Conservation (phyloP, 2,113 vertebrate species). For the Bubo scandiacus region DNA sequence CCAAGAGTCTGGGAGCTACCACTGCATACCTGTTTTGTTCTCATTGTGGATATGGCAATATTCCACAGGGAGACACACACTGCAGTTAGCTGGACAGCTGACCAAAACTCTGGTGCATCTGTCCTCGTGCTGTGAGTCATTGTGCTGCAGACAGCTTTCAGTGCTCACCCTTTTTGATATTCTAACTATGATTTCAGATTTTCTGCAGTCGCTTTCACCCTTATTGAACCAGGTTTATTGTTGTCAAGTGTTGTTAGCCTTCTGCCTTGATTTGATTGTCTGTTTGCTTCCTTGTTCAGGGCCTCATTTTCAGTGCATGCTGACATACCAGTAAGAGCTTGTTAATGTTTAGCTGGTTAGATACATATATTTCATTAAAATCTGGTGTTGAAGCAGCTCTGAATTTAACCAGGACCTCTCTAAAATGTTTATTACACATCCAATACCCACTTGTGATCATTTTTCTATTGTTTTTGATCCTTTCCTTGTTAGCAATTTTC, state of each 20-base stretch:
- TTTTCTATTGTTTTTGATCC: neutral
- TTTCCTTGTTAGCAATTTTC: neutral
- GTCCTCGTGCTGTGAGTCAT: neutral
- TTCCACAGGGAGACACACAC: rapidly evolving
- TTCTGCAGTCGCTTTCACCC: neutral
- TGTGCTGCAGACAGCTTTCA: neutral
- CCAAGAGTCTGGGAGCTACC: too few relatives aligned
- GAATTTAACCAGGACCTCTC: neutral
- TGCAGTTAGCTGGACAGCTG: neutral
- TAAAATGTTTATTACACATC: neutral
- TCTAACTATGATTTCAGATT: neutral
- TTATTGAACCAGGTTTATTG: neutral
- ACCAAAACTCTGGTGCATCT: neutral
- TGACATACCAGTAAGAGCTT: neutral
- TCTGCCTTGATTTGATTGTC: neutral
- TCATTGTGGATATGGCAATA: neutral
- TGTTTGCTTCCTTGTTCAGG: neutral
- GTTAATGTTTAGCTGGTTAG: neutral
- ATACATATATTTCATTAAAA: neutral
- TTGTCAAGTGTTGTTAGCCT: neutral
- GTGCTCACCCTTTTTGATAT: neutral
- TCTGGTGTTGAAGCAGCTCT: neutral
- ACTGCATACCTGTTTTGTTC: neutral
- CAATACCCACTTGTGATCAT: neutral
- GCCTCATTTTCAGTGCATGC: neutral